Base-by-base conservation (phyloP, 2,888 invertebrate species). In the Eupeodes luniger region DNA sequence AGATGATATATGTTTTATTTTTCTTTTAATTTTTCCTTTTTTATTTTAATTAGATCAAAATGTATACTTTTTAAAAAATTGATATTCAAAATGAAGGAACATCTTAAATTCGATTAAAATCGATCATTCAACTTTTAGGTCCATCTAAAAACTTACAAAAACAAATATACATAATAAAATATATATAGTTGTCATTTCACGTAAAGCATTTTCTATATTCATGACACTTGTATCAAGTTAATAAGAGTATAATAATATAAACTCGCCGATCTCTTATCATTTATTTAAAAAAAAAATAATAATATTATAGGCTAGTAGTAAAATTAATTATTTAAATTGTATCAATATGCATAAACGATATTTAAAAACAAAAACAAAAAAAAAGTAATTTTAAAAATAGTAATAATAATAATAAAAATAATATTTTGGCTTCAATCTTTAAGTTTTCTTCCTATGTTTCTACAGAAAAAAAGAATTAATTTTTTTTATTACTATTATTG, bases 191-290 rank as follows among this genome's bases (percentile, higher is more conserved):
- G 55, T 34, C 69, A 51, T 83, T 69, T 44, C 57, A 53, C 53
- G 14, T 16, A 64, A 75, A 53, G 83, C 83, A 76, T 87, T 86
- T 66, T 85, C 75, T 76, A 44, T 70, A 49, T 51, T 87, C 44
- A 84, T 77, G 67, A 80, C 80, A 87, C 87, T 81, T 87, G 84
- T 77, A 84, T 84, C 84, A 84, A 84, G 87, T 84, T 87, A 80
- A 80, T 77, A 27, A 27, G 27, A 27, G 27, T 27, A 27, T 27
- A 70, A 70, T 64, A 77, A 69, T 87, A 74, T 19, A 40, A 40
- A 77, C 77, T 84, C 87, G 87, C 84, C 87, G 87, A 87, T 87
- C 87, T 84, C 80, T 84, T 44, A 82, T 85, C 72, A 61, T 51
- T 76, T 66, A 84, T 62, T 81, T 77, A 80, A 84, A 64, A 27